Conservation (phyloP, 2,113 vertebrate species). For the Phalacrocorax pelagicus region DNA sequence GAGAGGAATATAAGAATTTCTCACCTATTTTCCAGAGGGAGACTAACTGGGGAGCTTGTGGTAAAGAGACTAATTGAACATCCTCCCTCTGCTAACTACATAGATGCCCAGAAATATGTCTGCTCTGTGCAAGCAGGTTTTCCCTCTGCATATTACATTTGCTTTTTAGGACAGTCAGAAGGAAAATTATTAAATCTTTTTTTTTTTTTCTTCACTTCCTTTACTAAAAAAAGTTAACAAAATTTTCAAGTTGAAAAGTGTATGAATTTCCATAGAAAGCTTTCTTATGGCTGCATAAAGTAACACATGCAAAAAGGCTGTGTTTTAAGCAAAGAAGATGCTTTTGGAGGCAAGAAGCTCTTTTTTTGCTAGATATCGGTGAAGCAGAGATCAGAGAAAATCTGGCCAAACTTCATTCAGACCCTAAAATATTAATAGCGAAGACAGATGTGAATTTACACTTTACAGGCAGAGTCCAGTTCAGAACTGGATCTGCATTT, state of each 20-base stretch:
- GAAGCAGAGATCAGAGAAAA: not conserved
- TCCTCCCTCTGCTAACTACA: constrained; percentile 42
- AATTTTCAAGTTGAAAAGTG: not conserved
- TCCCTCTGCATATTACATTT: constrained; percentile 3
- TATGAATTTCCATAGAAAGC: not conserved
- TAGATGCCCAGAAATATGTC: constrained; percentile 46
- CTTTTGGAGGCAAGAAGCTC: not conserved
- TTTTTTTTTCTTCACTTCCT: not conserved
- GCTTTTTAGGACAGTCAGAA: constrained; percentile 41
- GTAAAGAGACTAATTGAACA: constrained; percentile 79
- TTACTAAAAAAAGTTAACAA: not conserved
- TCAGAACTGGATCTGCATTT: not conserved
- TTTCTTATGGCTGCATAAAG: not conserved
- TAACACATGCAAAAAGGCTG: not conserved
- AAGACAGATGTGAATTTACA: constrained; percentile 13
- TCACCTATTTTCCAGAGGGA: constrained; percentile 80
- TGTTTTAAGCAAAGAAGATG: not conserved
- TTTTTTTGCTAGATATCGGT: not conserved
- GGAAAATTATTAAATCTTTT: not conserved
- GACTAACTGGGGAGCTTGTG: constrained; percentile 69
- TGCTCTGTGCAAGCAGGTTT: constrained; percentile 23
- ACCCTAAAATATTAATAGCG: constrained; percentile 13
- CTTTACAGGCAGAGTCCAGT: not conserved
- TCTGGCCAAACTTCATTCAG: not conserved
- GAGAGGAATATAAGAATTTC: constrained; percentile 82